Conservation (phyloP, 2,113 vertebrate species). For the Psilopogon haemacephalus region DNA sequence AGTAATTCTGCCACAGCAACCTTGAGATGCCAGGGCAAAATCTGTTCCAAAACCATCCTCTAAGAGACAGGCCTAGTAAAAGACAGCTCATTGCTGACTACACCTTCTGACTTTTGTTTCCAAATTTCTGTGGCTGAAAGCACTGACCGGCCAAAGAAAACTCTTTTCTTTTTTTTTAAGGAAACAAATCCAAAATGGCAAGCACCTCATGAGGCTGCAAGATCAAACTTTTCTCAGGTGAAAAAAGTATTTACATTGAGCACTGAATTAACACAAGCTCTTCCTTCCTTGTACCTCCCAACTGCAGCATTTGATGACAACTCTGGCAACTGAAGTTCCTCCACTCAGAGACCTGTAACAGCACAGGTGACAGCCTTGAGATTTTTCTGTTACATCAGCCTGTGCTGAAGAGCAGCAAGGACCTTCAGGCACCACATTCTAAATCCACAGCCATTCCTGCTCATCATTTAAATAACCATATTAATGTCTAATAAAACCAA, state of each 20-base stretch:
- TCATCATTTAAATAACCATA: neutral
- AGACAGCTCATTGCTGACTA: neutral
- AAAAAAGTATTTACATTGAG: neutral
- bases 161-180: neutral
- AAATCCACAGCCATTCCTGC: neutral
- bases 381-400: neutral
- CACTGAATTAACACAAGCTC: neutral
- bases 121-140: neutral
- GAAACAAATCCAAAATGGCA: neutral
- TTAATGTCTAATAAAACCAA: neutral
- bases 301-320: neutral
- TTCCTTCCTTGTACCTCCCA: neutral
- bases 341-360: neutral
- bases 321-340: neutral
- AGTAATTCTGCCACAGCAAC: slow-evolving; percentile 14
- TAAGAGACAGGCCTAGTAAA: neutral
- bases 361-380: neutral
- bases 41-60: neutral
- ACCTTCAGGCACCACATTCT: neutral
- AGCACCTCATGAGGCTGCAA: neutral
- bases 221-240: neutral
- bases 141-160: neutral
- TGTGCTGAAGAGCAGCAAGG: neutral
- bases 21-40: neutral
- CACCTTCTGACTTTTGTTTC: neutral